Evolutionary conservation across 2,797 vertebrate genomes (phyloP), one percentile per base, ranked within the genome.

Genomic region (Galaxias olidus): DNA sequence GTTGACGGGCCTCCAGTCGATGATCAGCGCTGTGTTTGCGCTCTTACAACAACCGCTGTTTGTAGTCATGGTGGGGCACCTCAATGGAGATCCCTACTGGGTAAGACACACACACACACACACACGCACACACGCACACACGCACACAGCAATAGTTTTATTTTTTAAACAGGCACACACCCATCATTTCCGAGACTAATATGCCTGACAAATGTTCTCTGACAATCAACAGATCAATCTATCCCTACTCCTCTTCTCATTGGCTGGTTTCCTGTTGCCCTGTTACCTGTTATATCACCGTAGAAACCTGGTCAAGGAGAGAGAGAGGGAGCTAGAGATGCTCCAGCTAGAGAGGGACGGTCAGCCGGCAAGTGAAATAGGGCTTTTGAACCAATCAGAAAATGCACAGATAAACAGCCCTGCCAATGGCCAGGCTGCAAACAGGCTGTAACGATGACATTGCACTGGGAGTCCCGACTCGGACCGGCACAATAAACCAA

Each of bases 1-100:
- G 0, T 80, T 96, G 79, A 96, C 93, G 0, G 95, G 95, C 1
- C 72, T 96, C 77, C 95, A 96, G 85, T 96, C 95, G 0, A 88
- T 94, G 77, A 61, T 94, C 72, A 96, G 95, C 4, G 95, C 95
- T 0, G 45, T 93, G 1, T 93, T 94, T 0, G 95, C 94, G 1
- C 85, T 96, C n/a, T 84, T 95, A 3, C 94, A 95, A 12, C 94
- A 96, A 63, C 93, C 88, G 0, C 88, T 96, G 48, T 96, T 96
- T 79, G 90, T 93, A 15, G 55, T 77, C 53, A 90, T 96, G 94
- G 46, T 95, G 81, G 93, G 92, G 41, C 89, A 79, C 9, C 83
- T 95, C 47, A 48, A 60, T 0, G 94, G 95, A 64, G 84, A 95
- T 65, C 90, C 94, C 30, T 94, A 94, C 80, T 96, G 94, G 94